phyloP scores from a whole-genome alignment of 1,140 invertebrate species.

The Bombus picipes region DNA sequence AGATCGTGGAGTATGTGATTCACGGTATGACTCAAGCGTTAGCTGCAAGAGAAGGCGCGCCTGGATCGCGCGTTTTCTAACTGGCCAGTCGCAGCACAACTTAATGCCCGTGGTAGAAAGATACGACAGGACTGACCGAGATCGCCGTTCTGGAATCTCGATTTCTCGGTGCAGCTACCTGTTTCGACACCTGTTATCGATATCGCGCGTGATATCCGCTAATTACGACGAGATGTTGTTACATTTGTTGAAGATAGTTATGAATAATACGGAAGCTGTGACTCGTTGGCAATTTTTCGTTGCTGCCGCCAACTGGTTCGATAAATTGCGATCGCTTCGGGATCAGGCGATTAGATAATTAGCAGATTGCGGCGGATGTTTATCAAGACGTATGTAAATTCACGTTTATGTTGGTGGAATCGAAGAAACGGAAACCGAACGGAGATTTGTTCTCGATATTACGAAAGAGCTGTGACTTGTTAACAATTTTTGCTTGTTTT shows the following conservation, averaged over 20 bases:
- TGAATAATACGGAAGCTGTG: neutral
- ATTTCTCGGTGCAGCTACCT: neutral
- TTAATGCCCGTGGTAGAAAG: constrained; percentile 68
- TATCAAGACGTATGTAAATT: too few species aligned
- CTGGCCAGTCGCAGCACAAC: constrained; percentile 65
- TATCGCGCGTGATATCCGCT: neutral
- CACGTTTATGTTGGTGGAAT: too few species aligned
- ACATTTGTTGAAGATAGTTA: neutral
- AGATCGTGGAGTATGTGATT: constrained; percentile 71
- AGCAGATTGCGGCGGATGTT: too few species aligned
- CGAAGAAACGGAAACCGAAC: too few species aligned
- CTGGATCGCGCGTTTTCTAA: constrained; percentile 73
- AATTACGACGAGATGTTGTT: neutral
- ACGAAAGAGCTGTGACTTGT: too few species aligned
- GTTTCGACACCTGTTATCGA: neutral
- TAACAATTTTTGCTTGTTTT: too few species aligned
- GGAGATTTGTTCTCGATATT: too few species aligned
- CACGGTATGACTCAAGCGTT: constrained; percentile 75
- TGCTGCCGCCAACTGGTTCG: too few species aligned
- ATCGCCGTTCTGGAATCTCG: constrained; percentile 4
- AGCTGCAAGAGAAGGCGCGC: constrained; percentile 66
- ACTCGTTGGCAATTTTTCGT: too few species aligned
- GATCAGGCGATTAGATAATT: too few species aligned
- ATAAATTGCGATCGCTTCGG: too few species aligned
- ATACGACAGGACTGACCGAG: constrained; percentile 34